Base-by-base conservation (phyloP, 2,797 vertebrate genomes). In the Manis pentadactyla region DNA sequence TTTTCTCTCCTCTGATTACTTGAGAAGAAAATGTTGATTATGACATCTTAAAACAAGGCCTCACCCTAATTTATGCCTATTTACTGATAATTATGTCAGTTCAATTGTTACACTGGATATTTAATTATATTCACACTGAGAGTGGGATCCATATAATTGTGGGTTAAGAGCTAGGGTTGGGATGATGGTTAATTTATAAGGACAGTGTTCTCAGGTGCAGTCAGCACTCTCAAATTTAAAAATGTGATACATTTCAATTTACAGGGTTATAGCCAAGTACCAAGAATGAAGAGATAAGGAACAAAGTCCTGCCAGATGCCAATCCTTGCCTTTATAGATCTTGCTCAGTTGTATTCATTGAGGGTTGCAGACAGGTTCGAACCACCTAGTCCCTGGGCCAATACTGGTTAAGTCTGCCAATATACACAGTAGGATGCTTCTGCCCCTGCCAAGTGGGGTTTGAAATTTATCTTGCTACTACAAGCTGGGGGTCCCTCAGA, bases 1-100 rank as follows among this genome's bases (percentile, higher is more conserved):
- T 90, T 95, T 94, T 74, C 29, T 81, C 18, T 75, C 82, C 34
- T 89, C 37, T 73, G 87, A 68, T 90, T 84, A 49, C 66, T 87
- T 81, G 59, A 77, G 82, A 90, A 93, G 49, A 77, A 86, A 91
- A 84, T 66, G 46, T 51, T 39, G 19, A 81, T 77, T 42, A 46
- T 74, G 31, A 83, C 34, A 53, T 66, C 57, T 15, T 86, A 84
- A 78, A 89, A 63, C 37, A 90, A 82, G 29, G 8, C 31, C 18
- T 94, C 34, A 77, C 23, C 49, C 25, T 81, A 77, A 73, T 71
- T 71, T 85, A 77, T 93, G 95, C 23, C 5, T 87, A 37, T 92
- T 94, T 88, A 63, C 18, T 55, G 15, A 79, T 91, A 87, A 74
- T 87, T 66, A 2, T 64, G 19, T 46, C 63, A 78, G 51, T 75